Base-by-base conservation (phyloP, 2,797 vertebrate species). In the Melanogrammus aeglefinus region DNA sequence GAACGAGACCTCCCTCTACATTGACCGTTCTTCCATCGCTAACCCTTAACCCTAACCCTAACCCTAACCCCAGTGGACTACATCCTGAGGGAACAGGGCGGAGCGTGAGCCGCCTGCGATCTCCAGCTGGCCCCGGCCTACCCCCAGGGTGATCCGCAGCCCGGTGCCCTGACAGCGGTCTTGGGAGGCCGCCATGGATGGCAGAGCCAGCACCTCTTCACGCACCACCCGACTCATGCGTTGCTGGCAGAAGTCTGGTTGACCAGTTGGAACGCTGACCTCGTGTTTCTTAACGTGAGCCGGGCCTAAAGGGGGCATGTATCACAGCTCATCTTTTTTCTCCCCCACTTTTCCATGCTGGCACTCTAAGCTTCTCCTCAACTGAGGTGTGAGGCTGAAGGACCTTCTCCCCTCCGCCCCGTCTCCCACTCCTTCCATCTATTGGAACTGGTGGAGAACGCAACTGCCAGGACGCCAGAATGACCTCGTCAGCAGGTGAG, bases 101-200 rank as follows among this genome's bases (percentile, higher is more conserved):
- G 96, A 99, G 86, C 92, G 87, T 57, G 81, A 93, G 82, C n/a
- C 94, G 97, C 35, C 91, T 99, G 24, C 93, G 33, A 94, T 98
- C 79, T 51, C 41, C 79, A 95, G 81, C 41, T 87, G 92, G 66
- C 96, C 96, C 5, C 84, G 24, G 1, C 72, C 12, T 97, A 96
- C 83, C 94, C 95, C 72, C 86, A 95, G 94, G 86, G 82, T 96
- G 76, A 89, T 98, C 78, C 92, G 94, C 78, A 95, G 93, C 0
- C 97, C 97, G 0, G 95, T 98, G 66, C 96, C 96, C 2, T 98
- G 97, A 92, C 33, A 35, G 6, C 84, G 78, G n/a, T 96, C 94
- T 0, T 69, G n/a, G 76, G 90, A 92, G 41, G 84, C 76, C n/a
- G n/a, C 0, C 92, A 91, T 76, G 80, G 0, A 2, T 97, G 95